These are phyloP conservation scores for Phylloscopus trochilus DNA, from an alignment of 2,113 vertebrate genomes.

Conservation along the genomic window DNA sequence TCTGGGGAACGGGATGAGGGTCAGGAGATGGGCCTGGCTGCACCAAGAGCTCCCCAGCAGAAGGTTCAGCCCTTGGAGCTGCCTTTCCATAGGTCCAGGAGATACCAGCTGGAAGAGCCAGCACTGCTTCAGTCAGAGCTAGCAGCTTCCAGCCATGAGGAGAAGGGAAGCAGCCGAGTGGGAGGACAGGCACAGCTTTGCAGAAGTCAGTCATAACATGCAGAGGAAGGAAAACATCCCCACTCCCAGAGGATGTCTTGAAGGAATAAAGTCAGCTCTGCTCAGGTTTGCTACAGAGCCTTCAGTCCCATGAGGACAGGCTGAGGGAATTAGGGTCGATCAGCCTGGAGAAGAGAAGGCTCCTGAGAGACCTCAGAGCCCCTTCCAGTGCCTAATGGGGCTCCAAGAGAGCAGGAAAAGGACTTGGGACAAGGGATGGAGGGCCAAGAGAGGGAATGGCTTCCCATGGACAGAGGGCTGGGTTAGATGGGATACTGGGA, in stretches of 20 bases:
- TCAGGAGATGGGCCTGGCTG: background rate
- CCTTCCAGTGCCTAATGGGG: fast-evolving
- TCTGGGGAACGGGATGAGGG: slow-evolving; percentile 46
- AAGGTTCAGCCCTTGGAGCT: background rate
- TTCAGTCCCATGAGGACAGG: background rate
- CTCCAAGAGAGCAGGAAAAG: background rate
- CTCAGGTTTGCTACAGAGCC: background rate
- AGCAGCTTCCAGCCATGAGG: background rate
- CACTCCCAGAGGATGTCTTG: background rate
- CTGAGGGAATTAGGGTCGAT: background rate
- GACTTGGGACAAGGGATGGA: background rate
- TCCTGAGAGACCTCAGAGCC: background rate
- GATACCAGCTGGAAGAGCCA: background rate
- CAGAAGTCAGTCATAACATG: background rate
- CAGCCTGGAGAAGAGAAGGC: background rate
- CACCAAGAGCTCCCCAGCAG: background rate
- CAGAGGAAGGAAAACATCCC: background rate
- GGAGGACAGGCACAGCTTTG: background rate
- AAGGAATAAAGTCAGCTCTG: background rate
- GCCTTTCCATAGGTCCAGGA: background rate
- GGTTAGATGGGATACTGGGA: background rate
- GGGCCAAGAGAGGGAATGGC: background rate
- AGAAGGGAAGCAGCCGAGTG: background rate
- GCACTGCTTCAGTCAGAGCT: background rate
- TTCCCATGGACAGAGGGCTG: background rate